Percentiles rank a stretch among this genome's conserved stretches.
These are phyloP conservation scores for Poliocrania exsul DNA, from an alignment of 2,797 vertebrate genomes.

Conservation along the genomic window DNA sequence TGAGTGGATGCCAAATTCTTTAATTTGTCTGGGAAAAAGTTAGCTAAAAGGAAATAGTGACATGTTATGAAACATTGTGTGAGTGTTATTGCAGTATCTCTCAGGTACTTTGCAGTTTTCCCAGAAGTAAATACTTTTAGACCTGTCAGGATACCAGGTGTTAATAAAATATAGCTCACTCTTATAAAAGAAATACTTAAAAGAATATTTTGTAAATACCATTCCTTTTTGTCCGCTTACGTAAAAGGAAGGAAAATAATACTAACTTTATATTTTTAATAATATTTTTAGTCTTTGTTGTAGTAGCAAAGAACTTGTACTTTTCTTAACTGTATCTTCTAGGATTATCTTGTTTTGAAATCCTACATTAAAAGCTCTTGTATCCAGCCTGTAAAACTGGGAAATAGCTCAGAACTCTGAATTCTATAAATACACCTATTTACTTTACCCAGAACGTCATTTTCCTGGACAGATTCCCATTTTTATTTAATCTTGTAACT, in stretches of 20 bases:
- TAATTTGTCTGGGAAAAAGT: neutral
- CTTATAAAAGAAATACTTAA: neutral
- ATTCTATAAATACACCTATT: conserved; percentile 69
- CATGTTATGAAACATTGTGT: neutral
- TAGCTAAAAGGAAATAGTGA: neutral
- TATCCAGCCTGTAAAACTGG: conserved; percentile 52
- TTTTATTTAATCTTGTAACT: conserved; percentile 66
- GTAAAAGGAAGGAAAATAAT: conserved; percentile 48
- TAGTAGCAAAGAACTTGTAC: neutral
- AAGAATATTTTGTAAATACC: neutral
- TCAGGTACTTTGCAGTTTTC: neutral
- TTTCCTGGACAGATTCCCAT: conserved; percentile 67
- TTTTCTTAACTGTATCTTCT: conserved; percentile 31
- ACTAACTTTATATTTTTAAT: neutral
- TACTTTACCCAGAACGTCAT: conserved; percentile 63
- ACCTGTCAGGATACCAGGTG: neutral
- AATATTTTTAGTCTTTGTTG: conserved; percentile 39
- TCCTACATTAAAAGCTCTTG: conserved; percentile 48
- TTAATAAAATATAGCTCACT: neutral
- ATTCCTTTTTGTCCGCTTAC: conserved; percentile 13
- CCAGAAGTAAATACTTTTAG: neutral
- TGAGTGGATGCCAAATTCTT: neutral
- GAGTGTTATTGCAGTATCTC: neutral
- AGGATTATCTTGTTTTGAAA: conserved; percentile 62
- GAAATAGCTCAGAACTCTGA: conserved; percentile 35